These are phyloP conservation scores for Drosophila sulfurigaster DNA, from an alignment of 1,140 invertebrate genomes.

Conservation along the genomic window DNA sequence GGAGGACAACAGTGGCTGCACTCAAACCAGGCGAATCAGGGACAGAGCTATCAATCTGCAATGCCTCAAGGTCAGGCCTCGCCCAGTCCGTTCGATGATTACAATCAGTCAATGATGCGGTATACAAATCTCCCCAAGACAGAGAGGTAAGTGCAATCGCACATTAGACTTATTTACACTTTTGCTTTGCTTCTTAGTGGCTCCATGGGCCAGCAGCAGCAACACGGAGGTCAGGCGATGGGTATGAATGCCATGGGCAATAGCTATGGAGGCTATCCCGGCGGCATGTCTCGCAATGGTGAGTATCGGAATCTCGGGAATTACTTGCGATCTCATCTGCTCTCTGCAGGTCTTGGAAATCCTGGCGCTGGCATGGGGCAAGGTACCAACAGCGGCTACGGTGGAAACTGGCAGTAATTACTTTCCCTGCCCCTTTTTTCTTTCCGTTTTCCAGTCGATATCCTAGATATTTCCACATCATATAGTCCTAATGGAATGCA, in stretches of 20 bases:
- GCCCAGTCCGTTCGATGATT: constrained; percentile 45
- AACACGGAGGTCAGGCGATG: constrained; percentile 14
- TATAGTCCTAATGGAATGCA: neutral
- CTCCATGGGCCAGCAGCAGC: constrained; percentile 12
- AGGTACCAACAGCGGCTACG: constrained; percentile 13
- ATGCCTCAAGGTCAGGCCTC: constrained; percentile 21
- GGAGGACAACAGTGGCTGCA: constrained; percentile 62
- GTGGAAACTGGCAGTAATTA: neutral
- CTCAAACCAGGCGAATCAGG: constrained; percentile 51
- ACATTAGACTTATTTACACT: neutral
- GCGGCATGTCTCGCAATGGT: constrained; percentile 49
- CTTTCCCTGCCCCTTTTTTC: neutral
- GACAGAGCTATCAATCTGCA: constrained; percentile 12
- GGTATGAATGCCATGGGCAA: constrained; percentile 30
- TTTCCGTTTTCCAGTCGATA: neutral
- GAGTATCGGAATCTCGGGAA: neutral
- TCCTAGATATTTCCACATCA: neutral
- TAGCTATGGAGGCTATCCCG: constrained; percentile 28
- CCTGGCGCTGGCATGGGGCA: constrained; percentile 25
- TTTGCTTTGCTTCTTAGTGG: neutral
- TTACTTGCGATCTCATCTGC: too few species aligned
- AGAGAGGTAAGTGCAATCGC: constrained; percentile 1
- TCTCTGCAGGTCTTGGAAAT: constrained; percentile 38
- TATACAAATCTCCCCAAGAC: constrained; percentile 33
- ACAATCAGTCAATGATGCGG: constrained; percentile 56